A percentile compares a stretch with the other conserved stretches of the same genome.
phyloP scores from a whole-genome alignment of 1,140 invertebrate species.

The Drosophila nasuta region DNA sequence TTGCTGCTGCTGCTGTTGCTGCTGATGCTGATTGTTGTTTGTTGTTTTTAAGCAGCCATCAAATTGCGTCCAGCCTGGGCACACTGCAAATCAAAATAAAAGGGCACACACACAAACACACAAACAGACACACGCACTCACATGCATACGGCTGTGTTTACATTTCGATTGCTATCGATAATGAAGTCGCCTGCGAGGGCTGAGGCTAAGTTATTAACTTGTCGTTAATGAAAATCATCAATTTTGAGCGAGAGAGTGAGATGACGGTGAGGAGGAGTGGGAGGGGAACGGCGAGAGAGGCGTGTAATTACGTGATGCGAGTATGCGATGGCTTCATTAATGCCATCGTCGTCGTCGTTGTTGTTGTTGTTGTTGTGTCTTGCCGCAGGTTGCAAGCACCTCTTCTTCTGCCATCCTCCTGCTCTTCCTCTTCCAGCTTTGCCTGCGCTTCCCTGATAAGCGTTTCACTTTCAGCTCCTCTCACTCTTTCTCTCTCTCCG shows the following conservation, averaged over 20 bases:
- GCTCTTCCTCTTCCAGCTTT: neutral
- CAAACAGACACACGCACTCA: neutral
- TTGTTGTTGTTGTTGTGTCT: slow-evolving; percentile 3
- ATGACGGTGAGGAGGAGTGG: neutral
- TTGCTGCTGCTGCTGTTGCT: slow-evolving; percentile 11
- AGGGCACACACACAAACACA: slow-evolving; percentile 10
- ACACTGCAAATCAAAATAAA: slow-evolving; percentile 47
- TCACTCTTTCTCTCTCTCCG: neutral
- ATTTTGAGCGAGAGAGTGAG: slow-evolving; percentile 44
- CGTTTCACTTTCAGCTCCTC: slow-evolving; percentile 17
- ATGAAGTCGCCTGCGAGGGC: slow-evolving; percentile 50
- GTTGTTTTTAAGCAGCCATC: slow-evolving; percentile 24
- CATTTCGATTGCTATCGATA: slow-evolving; percentile 58
- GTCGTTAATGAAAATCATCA: slow-evolving; percentile 81
- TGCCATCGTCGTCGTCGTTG: neutral
- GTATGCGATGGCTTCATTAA: slow-evolving; percentile 44
- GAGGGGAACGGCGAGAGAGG: slow-evolving; percentile 13
- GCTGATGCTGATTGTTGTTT: slow-evolving; percentile 32
- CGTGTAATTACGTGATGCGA: slow-evolving; percentile 61
- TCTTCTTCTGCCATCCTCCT: neutral
- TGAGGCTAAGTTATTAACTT: slow-evolving; percentile 73
- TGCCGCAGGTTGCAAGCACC: neutral
- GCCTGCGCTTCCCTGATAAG: slow-evolving; percentile 37
- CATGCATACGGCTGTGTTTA: slow-evolving; percentile 29
- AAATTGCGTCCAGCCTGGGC: slow-evolving; percentile 31